Base-by-base conservation (phyloP, 2,113 vertebrate species). In the Solenodon paradoxus region DNA sequence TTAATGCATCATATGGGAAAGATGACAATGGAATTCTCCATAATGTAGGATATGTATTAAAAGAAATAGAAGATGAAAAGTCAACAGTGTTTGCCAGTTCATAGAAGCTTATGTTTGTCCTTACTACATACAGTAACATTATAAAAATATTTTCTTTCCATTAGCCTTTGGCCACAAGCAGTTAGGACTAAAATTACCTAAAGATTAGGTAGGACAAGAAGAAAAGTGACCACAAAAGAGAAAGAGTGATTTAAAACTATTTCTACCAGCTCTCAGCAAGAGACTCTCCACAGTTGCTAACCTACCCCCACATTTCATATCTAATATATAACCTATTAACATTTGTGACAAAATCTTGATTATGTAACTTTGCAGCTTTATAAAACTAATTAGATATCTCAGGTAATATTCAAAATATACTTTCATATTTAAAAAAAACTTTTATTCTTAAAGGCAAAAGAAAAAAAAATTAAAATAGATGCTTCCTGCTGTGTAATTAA, bases 381-480 rank as follows among this genome's bases (percentile, higher is more conserved):
- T 55, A 66, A 84, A 72, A 3, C 49, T 93, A 75, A 88, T 85
- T 83, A 85, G 40, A 42, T 53, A 68, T 32, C 72, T 61, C 49
- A 55, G 83, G 38, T 47, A 95, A 53, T 94, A 90, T 84, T 96
- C 63, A 96, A 93, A 94, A 88, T 42, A 69, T 35, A 83, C 17
- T 85, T 30, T 86, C 83, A 89, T 11, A 75, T 85, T 77, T 7
- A 49, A 55, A 75, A 81, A 94, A 80, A 66, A 78, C 26, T 10
- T 71, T 92, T 80, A 89, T 88, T 85, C 79, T 95, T 81, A 69
- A 93, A 95, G 53, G 24, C 71, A 84, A 91, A 93, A 78, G n/a
- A n/a, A 93, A 75, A 13, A 85, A 91, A n/a, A 93, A 94, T 68
- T 79, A 92, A 81, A 61, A 84, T 59, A 61, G 40, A 26, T 90